Evolutionary conservation across 2,888 invertebrate species (phyloP).

Genomic region (Ceramica pisi): DNA sequence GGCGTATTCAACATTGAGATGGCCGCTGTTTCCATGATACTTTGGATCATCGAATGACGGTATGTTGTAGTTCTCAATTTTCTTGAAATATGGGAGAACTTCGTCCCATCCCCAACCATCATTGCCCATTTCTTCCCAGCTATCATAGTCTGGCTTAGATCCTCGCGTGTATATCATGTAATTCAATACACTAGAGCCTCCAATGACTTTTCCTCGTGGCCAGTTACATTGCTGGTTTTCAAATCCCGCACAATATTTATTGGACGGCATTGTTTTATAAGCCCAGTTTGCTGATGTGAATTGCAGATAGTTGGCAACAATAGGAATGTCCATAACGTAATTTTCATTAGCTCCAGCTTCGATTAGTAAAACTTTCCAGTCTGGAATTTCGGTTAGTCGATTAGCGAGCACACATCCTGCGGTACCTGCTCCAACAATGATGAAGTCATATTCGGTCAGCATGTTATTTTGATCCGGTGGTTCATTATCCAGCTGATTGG

Average conservation of each 20-base stretch:
- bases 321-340: constrained; percentile 94
- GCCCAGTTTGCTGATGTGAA: constrained; percentile 94
- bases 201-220: constrained; percentile 95
- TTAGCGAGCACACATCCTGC: constrained; percentile 95
- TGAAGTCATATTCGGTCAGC: constrained; percentile 93
- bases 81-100: constrained; percentile 94
- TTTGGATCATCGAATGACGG: constrained; percentile 87
- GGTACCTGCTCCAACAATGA: constrained; percentile 95
- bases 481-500: constrained; percentile 87
- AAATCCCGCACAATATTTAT: constrained; percentile 94
- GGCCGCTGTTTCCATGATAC: constrained; percentile 90
- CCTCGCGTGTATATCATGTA: constrained; percentile 95
- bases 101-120: constrained; percentile 94
- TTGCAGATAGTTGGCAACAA: constrained; percentile 94
- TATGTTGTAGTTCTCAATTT: constrained; percentile 93
- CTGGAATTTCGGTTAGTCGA: constrained; percentile 93
- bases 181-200: constrained; percentile 95
- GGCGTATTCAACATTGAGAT: constrained; percentile 89
- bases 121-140: constrained; percentile 94
- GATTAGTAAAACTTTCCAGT: constrained; percentile 93
- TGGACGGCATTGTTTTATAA: constrained; percentile 95
- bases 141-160: constrained; percentile 93
- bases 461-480: constrained; percentile 88
- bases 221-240: constrained; percentile 94
- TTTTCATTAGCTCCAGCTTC: constrained; percentile 94